These are phyloP conservation scores for Drosophila tripunctata DNA, from an alignment of 2,888 invertebrate species.

Conservation along the genomic window DNA sequence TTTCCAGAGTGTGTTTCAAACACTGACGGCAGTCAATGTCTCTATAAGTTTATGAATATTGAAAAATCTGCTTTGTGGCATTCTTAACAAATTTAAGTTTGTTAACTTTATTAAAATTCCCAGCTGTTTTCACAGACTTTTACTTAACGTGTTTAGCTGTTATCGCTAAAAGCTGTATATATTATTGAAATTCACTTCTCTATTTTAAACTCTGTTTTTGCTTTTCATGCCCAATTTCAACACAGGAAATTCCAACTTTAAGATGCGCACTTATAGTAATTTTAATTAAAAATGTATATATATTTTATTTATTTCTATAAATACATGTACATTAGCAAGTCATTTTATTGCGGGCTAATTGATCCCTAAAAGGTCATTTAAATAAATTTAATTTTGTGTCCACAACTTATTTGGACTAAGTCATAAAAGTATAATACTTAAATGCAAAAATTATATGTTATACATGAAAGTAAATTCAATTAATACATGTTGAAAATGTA, in stretches of 20 bases:
- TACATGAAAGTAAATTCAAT: no score
- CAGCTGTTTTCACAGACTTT: not conserved
- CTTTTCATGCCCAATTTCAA: not conserved
- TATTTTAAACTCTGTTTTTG: not conserved
- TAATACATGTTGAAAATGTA: no score
- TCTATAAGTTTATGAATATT: not conserved
- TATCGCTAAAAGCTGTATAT: slow-evolving; percentile 17
- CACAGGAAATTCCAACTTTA: slow-evolving; percentile 1
- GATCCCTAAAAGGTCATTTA: no score
- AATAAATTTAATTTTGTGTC: no score
- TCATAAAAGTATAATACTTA: no score
- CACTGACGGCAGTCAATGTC: not conserved
- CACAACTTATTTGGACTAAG: no score
- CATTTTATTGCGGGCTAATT: no score
- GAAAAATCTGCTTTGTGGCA: not conserved
- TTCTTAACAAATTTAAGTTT: not conserved
- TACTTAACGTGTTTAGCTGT: slow-evolving; percentile 6
- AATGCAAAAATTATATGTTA: no score
- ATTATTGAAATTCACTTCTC: slow-evolving; percentile 10
- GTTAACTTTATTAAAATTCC: slow-evolving; percentile 3
- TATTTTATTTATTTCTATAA: no score
- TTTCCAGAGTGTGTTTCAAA: no score
- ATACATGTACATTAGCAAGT: no score
- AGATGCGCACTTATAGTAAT: not conserved
- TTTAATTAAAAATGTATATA: slow-evolving; percentile 10